phyloP scores from a whole-genome alignment of 2,888 invertebrate genomes.

The Drosophila mercatorum region DNA sequence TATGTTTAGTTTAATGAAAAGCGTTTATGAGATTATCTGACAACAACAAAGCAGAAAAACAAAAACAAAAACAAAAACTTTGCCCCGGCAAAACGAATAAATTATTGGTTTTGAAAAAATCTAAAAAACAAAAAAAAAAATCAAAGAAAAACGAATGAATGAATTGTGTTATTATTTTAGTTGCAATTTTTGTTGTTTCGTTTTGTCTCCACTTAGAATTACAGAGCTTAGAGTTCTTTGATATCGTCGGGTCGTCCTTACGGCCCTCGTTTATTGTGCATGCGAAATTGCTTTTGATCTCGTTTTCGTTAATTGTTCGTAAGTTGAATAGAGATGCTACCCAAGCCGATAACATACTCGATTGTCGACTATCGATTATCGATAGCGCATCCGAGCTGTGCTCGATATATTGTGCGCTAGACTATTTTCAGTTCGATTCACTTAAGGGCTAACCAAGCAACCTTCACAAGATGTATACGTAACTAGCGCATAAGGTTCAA shows the following conservation, averaged over 20 bases:
- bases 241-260: slow-evolving; percentile 18
- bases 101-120: slow-evolving; percentile 70
- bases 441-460: slow-evolving; percentile 57
- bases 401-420: slow-evolving; percentile 42
- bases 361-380: slow-evolving; percentile 34
- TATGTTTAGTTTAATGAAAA: slow-evolving; percentile 76
- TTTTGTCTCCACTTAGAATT: slow-evolving; percentile 26
- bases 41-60: slow-evolving; percentile 46
- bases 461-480: slow-evolving; percentile 85
- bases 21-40: slow-evolving; percentile 75
- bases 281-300: slow-evolving; percentile 70
- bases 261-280: slow-evolving; percentile 32
- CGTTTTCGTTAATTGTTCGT: slow-evolving; percentile 74
- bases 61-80: slow-evolving; percentile 51
- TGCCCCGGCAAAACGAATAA: slow-evolving; percentile 67
- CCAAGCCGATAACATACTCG: slow-evolving; percentile 30
- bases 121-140: slow-evolving; percentile 54
- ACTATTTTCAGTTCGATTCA: slow-evolving; percentile 57
- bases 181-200: slow-evolving; percentile 44
- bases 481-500: slow-evolving; percentile 81
- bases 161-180: slow-evolving; percentile 73
- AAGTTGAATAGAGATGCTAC: slow-evolving; percentile 41
- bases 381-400: slow-evolving; percentile 59
- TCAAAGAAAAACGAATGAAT: slow-evolving; percentile 62
- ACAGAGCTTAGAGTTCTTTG: slow-evolving; percentile 48